phyloP scores from a whole-genome alignment of 2,797 vertebrate genomes.

The Rhinogobio ventralis region DNA sequence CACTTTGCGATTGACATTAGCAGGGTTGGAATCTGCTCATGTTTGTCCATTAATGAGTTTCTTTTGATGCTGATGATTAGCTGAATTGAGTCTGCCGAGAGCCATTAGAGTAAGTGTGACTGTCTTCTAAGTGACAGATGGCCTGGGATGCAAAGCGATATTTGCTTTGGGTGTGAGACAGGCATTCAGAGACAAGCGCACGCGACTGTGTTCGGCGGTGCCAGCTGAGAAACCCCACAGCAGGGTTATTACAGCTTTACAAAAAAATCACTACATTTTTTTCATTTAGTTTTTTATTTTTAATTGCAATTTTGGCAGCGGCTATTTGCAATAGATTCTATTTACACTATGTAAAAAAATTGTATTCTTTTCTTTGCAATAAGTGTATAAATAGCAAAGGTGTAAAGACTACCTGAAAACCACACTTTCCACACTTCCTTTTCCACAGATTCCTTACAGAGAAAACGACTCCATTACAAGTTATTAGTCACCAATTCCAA shows the following conservation, averaged over 20 bases:
- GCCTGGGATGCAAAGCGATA: constrained; percentile 37
- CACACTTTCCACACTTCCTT: too few species aligned
- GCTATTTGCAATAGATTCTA: too few species aligned
- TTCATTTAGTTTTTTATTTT: background rate
- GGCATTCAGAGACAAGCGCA: constrained; percentile 72
- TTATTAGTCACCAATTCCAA: too few species aligned
- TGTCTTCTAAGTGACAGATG: constrained; percentile 14
- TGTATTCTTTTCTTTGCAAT: too few species aligned
- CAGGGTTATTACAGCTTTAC: background rate
- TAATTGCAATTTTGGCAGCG: too few species aligned
- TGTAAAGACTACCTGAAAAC: too few species aligned
- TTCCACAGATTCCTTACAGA: too few species aligned
- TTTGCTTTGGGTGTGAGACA: constrained; percentile 68
- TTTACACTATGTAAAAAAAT: too few species aligned
- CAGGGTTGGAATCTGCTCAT: constrained; percentile 29
- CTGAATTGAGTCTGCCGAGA: constrained; percentile 24
- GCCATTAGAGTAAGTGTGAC: constrained; percentile 19
- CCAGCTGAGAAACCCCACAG: constrained; percentile 9
- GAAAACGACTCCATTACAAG: too few species aligned
- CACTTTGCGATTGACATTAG: constrained; percentile 17
- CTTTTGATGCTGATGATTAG: constrained; percentile 26
- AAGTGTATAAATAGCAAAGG: too few species aligned
- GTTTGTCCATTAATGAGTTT: constrained; percentile 6
- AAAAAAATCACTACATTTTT: background rate
- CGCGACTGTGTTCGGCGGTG: constrained; percentile 28